A percentile compares a stretch with the other conserved stretches of the same genome.
Evolutionary conservation across 2,888 invertebrate genomes (phyloP).

Genomic region (Eilema sororculum): DNA sequence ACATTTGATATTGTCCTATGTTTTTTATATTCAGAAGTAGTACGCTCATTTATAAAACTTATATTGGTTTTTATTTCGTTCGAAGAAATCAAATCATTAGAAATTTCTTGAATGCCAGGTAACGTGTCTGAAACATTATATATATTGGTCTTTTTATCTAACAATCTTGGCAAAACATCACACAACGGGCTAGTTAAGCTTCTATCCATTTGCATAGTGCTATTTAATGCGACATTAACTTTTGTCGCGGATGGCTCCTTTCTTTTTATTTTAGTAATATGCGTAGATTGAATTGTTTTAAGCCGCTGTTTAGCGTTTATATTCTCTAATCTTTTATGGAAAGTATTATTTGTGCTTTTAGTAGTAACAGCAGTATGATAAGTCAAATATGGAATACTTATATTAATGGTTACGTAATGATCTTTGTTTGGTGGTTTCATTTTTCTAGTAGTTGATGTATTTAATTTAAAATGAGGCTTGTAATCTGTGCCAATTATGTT

Average conservation of each 20-base stretch:
- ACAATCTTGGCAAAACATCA: too few relatives aligned
- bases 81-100: neutral
- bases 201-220: neutral
- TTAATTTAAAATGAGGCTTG: neutral
- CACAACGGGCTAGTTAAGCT: neutral
- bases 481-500: neutral
- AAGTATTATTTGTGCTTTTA: neutral
- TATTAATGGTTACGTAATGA: slow-evolving; percentile 16
- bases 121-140: neutral
- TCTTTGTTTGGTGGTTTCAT: neutral
- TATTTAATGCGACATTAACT: neutral
- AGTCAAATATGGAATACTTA: slow-evolving; percentile 13
- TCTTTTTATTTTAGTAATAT: neutral
- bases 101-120: neutral
- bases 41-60: neutral
- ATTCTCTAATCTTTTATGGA: neutral
- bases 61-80: neutral
- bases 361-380: neutral
- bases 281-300: neutral
- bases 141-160: neutral
- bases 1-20: neutral
- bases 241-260: neutral
- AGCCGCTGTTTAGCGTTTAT: neutral
- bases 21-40: neutral
- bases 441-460: neutral